Conservation (phyloP, 2,797 vertebrate genomes). For the Rhadinocentrus ornatus region DNA sequence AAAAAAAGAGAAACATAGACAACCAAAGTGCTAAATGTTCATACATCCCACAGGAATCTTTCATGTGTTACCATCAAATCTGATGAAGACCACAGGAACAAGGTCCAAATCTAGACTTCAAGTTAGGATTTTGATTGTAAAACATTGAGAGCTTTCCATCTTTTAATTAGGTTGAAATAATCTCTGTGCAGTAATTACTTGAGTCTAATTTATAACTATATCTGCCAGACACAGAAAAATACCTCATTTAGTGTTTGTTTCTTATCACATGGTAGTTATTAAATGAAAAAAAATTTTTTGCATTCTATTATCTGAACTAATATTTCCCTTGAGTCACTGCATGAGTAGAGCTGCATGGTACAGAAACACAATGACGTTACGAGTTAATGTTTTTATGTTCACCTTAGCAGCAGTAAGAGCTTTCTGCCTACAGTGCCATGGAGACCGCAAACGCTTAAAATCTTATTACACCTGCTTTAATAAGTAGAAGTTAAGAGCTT, state of each 20-base stretch:
- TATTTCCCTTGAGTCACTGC: neutral
- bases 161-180: neutral
- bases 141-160: neutral
- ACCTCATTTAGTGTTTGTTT: neutral
- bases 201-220: neutral
- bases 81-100: neutral
- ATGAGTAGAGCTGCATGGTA: neutral
- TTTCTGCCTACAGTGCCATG: neutral
- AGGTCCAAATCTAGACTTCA: neutral
- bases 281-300: neutral
- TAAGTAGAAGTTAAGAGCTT: neutral
- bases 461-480: neutral
- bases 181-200: no score
- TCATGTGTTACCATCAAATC: neutral
- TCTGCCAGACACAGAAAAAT: neutral
- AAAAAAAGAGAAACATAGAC: no score
- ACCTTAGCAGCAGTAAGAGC: fast-evolving
- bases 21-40: neutral
- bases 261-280: neutral
- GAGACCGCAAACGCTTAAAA: neutral
- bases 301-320: neutral
- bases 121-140: neutral
- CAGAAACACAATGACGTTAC: neutral
- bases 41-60: neutral
- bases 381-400: neutral